phyloP scores from a whole-genome alignment of 2,113 vertebrate genomes.

The Enhydra lutris region DNA sequence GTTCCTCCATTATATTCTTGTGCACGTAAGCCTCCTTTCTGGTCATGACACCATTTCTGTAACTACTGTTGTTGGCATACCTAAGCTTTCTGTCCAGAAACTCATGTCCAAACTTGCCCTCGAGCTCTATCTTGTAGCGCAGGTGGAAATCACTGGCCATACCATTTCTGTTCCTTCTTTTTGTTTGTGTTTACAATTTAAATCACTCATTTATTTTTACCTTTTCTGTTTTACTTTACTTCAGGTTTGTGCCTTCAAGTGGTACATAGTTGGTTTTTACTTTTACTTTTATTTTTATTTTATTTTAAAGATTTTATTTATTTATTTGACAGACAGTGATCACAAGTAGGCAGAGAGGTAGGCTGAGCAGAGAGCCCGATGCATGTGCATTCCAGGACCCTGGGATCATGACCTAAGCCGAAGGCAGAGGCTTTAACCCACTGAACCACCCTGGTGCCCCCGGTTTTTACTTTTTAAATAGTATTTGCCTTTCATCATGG shows the following conservation, averaged over 20 bases:
- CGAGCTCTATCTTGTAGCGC: slow-evolving; percentile 93
- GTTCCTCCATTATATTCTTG: background rate
- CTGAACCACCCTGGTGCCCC: no score
- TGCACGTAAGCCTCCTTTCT: background rate
- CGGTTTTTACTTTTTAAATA: background rate
- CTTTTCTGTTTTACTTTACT: background rate
- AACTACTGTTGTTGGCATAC: background rate
- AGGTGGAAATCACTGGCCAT: slow-evolving; percentile 96
- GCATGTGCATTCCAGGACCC: no score
- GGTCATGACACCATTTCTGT: background rate
- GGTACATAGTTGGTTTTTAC: background rate
- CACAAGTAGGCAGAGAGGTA: no score
- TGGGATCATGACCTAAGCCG: no score
- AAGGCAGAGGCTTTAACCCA: no score
- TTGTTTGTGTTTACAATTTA: background rate
- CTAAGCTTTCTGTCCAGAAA: slow-evolving; percentile 84
- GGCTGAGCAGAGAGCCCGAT: no score
- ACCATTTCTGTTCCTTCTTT: background rate
- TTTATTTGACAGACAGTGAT: no score
- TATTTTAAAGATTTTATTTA: no score
- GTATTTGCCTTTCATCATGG: background rate
- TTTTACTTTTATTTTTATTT: background rate
- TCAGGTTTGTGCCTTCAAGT: background rate
- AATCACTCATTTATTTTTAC: background rate
- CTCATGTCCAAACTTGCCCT: slow-evolving; percentile 97